Evolutionary conservation across 2,888 invertebrate species (phyloP), one percentile per base, ranked within the genome.

Genomic region (Biston betularia): DNA sequence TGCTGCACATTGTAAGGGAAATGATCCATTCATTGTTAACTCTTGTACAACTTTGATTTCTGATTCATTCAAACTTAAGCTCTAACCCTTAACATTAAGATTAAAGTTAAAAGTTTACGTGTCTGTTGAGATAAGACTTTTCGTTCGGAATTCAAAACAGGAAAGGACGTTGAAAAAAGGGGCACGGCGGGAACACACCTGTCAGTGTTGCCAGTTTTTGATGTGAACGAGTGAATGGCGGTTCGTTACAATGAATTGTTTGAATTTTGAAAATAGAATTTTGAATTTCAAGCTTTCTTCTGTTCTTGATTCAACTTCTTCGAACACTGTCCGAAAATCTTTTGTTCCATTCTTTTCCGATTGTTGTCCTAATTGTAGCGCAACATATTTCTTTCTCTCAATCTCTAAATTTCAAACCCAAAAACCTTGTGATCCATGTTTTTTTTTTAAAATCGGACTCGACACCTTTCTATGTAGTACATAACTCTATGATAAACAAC

Each of bases 141-240:
- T 76, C 69, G 71, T 73, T 65, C 68, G 61, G 62, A 72, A 74
- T 71, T 78, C 77, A 75, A 77, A 79, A 81, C 82, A 84, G 85
- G 88, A 91, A 92, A 91, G 93, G 93, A 93, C 93, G 93, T 92
- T 90, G 86, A 92, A 92, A 92, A 93, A 92, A 92, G 91, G 91
- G 92, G 90, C 91, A 90, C 90, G 90, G 86, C 89, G 88, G 91
- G 92, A 92, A 92, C 92, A 89, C 93, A 93, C 93, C 93, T 93
- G 93, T 92, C 93, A 90, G 88, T 89, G 91, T 92, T 92, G 91
- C 93, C 87, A 92, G 92, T 93, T 92, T 92, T 89, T 90, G 89
- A 91, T 88, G 90, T 88, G 89, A 87, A 83, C 90, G 85, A 86
- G 86, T 91, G 90, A 92, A 92, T 91, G 88, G 88, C 80, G 85